phyloP scores from a whole-genome alignment of 2,888 invertebrate species.

The Nymphalis urticae region DNA sequence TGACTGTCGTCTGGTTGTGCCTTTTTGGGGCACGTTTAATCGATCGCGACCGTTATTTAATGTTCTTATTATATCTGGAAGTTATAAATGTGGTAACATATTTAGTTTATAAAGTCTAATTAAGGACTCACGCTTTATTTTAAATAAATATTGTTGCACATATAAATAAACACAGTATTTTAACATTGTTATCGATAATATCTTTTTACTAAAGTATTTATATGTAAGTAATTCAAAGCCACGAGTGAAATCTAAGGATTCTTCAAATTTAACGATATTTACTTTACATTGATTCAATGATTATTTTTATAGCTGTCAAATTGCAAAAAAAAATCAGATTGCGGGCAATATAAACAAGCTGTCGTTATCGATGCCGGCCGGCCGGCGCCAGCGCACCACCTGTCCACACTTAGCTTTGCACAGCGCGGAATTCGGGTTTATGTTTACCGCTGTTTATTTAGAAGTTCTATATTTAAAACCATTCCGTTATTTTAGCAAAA shows the following conservation, averaged over 20 bases:
- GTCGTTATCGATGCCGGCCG: slow-evolving; percentile 11
- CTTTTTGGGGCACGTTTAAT: neutral
- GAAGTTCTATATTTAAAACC: slow-evolving; percentile 3
- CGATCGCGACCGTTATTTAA: neutral
- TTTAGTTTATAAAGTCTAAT: no score
- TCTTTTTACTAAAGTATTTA: no score
- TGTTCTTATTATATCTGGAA: neutral
- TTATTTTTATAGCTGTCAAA: slow-evolving; percentile 5
- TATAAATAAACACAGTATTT: no score
- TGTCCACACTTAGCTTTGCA: slow-evolving; percentile 22
- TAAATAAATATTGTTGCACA: no score
- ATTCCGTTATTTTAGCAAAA: slow-evolving; percentile 1
- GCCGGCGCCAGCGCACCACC: slow-evolving; percentile 20
- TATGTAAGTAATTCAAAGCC: neutral
- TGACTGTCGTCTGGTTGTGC: neutral
- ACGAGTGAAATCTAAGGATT: neutral
- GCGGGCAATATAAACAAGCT: slow-evolving; percentile 12
- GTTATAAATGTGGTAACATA: neutral
- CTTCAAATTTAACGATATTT: slow-evolving; percentile 8
- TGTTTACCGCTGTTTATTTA: slow-evolving; percentile 15
- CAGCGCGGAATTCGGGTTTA: slow-evolving; percentile 8
- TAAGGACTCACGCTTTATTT: no score
- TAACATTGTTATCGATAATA: no score
- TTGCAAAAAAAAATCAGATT: slow-evolving; percentile 6
- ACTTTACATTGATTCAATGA: slow-evolving; percentile 1